Evolutionary conservation across 2,113 vertebrate genomes (phyloP), one percentile per base, ranked within the genome.

Genomic region (Amphiprion percula): DNA sequence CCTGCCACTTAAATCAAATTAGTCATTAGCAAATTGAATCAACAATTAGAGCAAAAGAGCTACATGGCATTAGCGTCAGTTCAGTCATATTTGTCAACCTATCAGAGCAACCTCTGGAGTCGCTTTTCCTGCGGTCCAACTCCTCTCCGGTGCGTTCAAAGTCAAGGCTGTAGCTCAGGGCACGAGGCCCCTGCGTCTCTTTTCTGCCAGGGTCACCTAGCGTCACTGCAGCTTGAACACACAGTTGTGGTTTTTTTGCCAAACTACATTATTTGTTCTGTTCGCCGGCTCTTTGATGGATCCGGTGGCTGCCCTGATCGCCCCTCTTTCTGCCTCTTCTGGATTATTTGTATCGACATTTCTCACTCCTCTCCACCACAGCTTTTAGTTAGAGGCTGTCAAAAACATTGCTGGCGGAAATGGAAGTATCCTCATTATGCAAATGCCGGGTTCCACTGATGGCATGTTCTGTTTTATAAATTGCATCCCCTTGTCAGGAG

Each of bases 381-480:
- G 63, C 90, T 94, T 95, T 93, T 95, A 93, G 93, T 94, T 94
- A 83, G 95, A 92, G 94, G 90, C 96, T 95, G 97, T 98, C 96
- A 97, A 90, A 96, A 95, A 95, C 92, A 93, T 93, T 86, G 94
- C 96, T 94, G 94, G 93, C 94, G 96, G 95, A 97, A 96, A 96
- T 94, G 94, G 95, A 96, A 96, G 94, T 94, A 94, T 96, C 95
- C 94, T 96, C 95, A 97, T 98, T 99, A 98, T 98, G 97, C 96
- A 97, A 97, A 99, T 96, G 91, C 87, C 0, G 82, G 82, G 79
- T 90, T 93, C 89, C 92, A 96, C 96, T 96, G 96, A 96, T 97
- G 96, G 96, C 96, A 95, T 94, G 94, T 96, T 98, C 96, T 96
- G 94, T 95, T 98, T 97, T 95, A 96, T 95, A 97, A 98, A 97